These are phyloP conservation scores for Xanthostigma xanthostigma DNA, from an alignment of 2,888 invertebrate species.

Conservation along the genomic window DNA sequence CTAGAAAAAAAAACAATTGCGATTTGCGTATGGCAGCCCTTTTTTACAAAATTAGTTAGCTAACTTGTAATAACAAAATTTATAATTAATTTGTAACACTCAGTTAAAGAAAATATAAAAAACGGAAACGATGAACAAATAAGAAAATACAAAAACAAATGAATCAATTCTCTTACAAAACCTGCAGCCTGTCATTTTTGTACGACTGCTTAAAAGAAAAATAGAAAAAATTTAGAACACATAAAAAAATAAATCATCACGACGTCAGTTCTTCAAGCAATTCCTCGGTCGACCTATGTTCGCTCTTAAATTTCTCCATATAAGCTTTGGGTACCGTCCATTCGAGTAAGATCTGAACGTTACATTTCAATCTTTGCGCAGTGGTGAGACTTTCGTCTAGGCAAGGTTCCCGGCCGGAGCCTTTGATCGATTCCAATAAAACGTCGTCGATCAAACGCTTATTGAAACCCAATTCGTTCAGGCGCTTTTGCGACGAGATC, in stretches of 20 bases:
- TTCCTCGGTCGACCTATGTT: constrained; percentile 64
- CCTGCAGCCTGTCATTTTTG: too few species aligned
- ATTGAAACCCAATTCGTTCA: constrained; percentile 61
- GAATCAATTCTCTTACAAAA: too few species aligned
- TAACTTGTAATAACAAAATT: too few species aligned
- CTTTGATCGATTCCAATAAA: constrained; percentile 58
- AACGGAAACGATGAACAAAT: too few species aligned
- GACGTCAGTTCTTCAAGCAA: constrained; percentile 59
- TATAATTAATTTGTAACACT: too few species aligned
- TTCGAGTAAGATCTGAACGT: constrained; percentile 61
- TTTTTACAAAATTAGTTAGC: too few species aligned
- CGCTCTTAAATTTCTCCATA: constrained; percentile 58
- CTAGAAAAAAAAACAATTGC: too few species aligned
- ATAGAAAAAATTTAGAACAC: not conserved
- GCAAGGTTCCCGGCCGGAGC: constrained; percentile 54
- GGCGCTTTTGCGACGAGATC: constrained; percentile 64
- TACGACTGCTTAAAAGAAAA: not conserved
- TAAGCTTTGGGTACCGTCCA: constrained; percentile 68
- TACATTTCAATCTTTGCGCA: constrained; percentile 50
- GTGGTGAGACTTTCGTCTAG: constrained; percentile 39
- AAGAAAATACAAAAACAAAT: too few species aligned
- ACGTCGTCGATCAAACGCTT: constrained; percentile 67
- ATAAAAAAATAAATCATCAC: constrained; percentile 18
- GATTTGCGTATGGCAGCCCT: too few species aligned
- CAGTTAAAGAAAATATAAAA: too few species aligned